phyloP scores from a whole-genome alignment of 2,113 vertebrate genomes.

The Xenus cinereus region DNA sequence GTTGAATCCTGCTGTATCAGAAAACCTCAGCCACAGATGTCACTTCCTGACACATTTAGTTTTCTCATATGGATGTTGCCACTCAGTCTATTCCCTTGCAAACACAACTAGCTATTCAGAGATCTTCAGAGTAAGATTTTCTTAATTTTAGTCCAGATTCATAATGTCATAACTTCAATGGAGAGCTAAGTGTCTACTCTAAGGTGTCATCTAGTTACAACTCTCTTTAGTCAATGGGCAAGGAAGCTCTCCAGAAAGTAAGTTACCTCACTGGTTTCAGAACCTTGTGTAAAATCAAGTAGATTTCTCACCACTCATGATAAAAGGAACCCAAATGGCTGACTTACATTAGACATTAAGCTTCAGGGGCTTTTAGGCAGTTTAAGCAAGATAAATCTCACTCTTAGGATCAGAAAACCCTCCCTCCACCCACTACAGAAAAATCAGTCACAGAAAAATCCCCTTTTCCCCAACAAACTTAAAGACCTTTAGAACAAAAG shows the following conservation, averaged over 20 bases:
- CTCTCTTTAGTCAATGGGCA: background rate
- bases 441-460: background rate
- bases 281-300: background rate
- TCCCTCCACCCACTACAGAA: background rate
- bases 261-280: background rate
- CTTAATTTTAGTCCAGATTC: background rate
- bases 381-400: background rate
- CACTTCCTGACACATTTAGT: background rate
- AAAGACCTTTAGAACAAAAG: background rate
- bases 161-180: background rate
- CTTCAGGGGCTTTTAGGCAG: background rate
- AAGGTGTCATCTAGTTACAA: background rate
- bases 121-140: background rate
- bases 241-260: background rate
- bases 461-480: background rate
- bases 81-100: background rate
- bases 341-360: background rate
- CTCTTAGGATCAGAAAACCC: background rate
- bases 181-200: background rate
- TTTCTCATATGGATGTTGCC: background rate
- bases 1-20: background rate
- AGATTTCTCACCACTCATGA: background rate
- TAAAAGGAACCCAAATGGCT: background rate
- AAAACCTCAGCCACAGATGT: background rate
- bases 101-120: background rate